Base-by-base conservation (phyloP, 2,888 invertebrate genomes). In the Limnephilus auricula region DNA sequence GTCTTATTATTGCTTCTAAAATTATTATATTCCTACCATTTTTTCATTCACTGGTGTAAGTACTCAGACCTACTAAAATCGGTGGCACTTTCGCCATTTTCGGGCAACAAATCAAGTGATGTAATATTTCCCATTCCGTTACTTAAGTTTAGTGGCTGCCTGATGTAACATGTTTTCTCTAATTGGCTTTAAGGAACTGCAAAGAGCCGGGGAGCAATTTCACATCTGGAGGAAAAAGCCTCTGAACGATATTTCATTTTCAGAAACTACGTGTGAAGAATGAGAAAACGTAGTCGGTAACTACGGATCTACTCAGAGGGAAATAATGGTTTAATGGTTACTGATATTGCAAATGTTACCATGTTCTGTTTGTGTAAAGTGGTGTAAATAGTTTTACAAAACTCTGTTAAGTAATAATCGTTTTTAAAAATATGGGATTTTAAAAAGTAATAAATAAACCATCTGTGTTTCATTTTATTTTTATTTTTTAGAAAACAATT, bases 241-340 rank as follows among this genome's bases (percentile, higher is more conserved):
- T 32, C 40, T 89, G 85, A 89, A 88, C 89, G 84, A 89, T 91
- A 91, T 89, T 91, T 91, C 91, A 91, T 91, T 91, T 91, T 65
- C 89, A 25, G 78, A 82, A 45, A 37, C 85, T 85, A 91, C 91
- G 91, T 91, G 91, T 79, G 79, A 18, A 40, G 91, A 89, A 89
- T 91, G 65, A 65, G 65, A 65, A 65, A 65, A 65, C 40, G 65
- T 65, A 65, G 25, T 65, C 65, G 25, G 65, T 65, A 65, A 65
- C 65, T 65, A 65, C 65, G 65, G 65, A 65, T 65, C 65, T 65
- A 65, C 65, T 65, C 25, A 2, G 65, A 65, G 6, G 4, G n/a
- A 65, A 65, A 65, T 65, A 25, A 65, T 25, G n/a, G 25, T 65
- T 65, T 65, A 65, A 65, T 65, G 25, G 65, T 65, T 65, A 65